phyloP scores from a whole-genome alignment of 35 echinoderm and acorn worm species.

The Hemicentrotus pulcherrimus region DNA sequence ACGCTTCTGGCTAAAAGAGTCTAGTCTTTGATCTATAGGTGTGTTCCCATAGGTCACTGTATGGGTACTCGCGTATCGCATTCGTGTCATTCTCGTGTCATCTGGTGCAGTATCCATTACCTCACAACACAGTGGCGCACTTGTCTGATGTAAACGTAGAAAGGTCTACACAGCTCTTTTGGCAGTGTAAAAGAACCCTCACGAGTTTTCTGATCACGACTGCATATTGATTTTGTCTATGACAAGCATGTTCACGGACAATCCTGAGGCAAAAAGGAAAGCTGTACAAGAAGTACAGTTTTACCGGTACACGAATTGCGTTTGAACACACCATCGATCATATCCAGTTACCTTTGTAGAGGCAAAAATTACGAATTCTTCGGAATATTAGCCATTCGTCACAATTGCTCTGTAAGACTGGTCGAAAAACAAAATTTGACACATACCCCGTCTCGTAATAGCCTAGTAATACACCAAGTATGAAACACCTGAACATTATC shows the following conservation, averaged over 20 bases:
- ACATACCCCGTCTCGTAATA: not conserved
- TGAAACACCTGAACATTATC: not conserved
- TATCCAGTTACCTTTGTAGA: not conserved
- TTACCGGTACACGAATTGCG: not conserved
- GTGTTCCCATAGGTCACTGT: not conserved
- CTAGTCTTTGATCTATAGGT: not conserved
- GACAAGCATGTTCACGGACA: not conserved
- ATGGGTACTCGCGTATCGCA: not conserved
- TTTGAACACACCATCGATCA: not conserved
- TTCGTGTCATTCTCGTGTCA: not conserved
- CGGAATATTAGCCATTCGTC: not conserved
- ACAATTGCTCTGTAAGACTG: not conserved
- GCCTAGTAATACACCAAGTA: not conserved
- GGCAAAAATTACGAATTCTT: not conserved
- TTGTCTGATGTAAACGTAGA: not conserved
- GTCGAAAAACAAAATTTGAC: not conserved
- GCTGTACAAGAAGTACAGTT: not conserved
- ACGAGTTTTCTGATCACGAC: not conserved
- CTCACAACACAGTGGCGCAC: not conserved
- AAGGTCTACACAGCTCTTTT: not conserved
- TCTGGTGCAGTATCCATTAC: too few species aligned
- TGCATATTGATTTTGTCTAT: not conserved
- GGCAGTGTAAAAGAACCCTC: not conserved
- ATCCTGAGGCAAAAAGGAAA: not conserved
- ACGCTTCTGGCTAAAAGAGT: not conserved